Conservation (phyloP, 1,140 invertebrate genomes). For the Paraescarpia echinospica region DNA sequence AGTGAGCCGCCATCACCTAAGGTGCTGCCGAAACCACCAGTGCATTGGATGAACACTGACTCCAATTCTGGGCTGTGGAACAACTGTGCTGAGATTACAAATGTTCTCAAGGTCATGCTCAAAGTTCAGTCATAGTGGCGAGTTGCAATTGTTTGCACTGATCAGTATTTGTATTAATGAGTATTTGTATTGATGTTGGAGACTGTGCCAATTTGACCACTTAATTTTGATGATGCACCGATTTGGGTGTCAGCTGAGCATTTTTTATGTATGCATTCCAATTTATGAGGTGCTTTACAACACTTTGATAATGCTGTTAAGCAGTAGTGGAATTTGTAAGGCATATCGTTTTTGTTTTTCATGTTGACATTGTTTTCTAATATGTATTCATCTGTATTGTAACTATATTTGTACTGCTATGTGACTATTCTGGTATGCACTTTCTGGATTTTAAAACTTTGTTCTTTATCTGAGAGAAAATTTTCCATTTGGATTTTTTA, state of each 20-base stretch:
- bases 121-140: slow-evolving; percentile 56
- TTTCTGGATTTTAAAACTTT: neutral
- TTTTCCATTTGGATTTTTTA: slow-evolving; percentile 2
- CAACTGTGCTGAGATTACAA: slow-evolving; percentile 51
- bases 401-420: neutral
- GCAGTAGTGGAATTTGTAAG: neutral
- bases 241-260: slow-evolving; percentile 3
- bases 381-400: slow-evolving; percentile 1
- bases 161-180: slow-evolving; percentile 16
- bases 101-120: slow-evolving; percentile 64
- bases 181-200: slow-evolving; percentile 13
- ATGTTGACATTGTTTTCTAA: slow-evolving; percentile 1
- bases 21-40: slow-evolving; percentile 65
- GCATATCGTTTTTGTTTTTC: slow-evolving; percentile 1
- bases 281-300: neutral
- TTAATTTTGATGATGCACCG: neutral
- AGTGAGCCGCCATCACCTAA: slow-evolving; percentile 66
- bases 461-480: neutral
- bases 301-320: neutral
- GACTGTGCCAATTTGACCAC: neutral
- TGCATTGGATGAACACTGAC: slow-evolving; percentile 60
- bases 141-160: slow-evolving; percentile 6
- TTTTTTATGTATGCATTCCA: slow-evolving; percentile 6
- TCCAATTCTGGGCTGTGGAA: slow-evolving; percentile 23
- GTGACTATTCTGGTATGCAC: neutral